These are phyloP conservation scores for Drosophila willistoni DNA, from an alignment of 1,140 invertebrate genomes.

Conservation along the genomic window DNA sequence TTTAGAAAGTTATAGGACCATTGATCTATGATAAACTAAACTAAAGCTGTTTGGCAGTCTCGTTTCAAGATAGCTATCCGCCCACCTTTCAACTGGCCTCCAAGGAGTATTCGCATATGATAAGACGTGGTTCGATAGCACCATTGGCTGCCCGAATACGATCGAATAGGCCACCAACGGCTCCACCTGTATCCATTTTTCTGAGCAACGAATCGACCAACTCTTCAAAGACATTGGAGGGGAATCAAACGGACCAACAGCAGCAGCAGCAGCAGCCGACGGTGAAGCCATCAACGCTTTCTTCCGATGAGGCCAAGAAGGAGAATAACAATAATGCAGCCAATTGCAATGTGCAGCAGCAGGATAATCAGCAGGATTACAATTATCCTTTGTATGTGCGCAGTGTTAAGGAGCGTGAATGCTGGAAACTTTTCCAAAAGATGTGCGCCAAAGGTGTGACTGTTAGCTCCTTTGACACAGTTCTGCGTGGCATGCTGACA, in stretches of 20 bases:
- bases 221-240: slow-evolving; percentile 13
- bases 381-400: slow-evolving; percentile 73
- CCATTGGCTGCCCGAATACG: slow-evolving; percentile 78
- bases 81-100: slow-evolving; percentile 74
- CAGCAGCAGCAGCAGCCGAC: slow-evolving; percentile 7
- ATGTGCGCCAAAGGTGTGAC: slow-evolving; percentile 89
- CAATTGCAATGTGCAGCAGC: slow-evolving; percentile 59
- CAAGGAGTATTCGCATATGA: slow-evolving; percentile 81
- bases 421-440: slow-evolving; percentile 87
- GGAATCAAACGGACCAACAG: slow-evolving; percentile 41
- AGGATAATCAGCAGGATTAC: slow-evolving; percentile 52
- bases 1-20: background rate
- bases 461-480: slow-evolving; percentile 87
- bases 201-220: slow-evolving; percentile 43
- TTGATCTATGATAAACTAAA: slow-evolving; percentile 9
- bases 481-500: slow-evolving; percentile 88
- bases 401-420: slow-evolving; percentile 86
- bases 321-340: slow-evolving; percentile 67
- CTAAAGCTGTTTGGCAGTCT: slow-evolving; percentile 78
- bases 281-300: slow-evolving; percentile 5
- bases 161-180: slow-evolving; percentile 78
- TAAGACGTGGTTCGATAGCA: slow-evolving; percentile 77
- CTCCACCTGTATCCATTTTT: slow-evolving; percentile 80
- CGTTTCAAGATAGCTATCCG: slow-evolving; percentile 83
- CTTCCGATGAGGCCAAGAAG: slow-evolving; percentile 68